Percentiles rank a stretch among this genome's conserved stretches.
These are phyloP conservation scores for Leptopilina boulardi DNA, from an alignment of 1,140 invertebrate species.

Conservation along the genomic window DNA sequence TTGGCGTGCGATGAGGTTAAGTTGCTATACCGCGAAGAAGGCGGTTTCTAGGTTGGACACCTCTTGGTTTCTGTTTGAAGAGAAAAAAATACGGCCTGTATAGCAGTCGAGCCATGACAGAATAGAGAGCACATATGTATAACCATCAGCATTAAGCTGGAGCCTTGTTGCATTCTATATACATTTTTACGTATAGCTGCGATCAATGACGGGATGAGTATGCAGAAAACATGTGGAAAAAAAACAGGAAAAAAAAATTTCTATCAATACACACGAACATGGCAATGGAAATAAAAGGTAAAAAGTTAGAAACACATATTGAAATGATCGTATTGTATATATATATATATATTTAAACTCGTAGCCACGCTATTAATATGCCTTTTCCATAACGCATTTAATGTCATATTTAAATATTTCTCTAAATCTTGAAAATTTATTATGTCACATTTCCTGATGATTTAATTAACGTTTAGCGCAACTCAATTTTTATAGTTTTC, in stretches of 20 bases:
- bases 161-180: conserved; percentile 2
- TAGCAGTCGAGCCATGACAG: conserved; percentile 70
- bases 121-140: conserved; percentile 62
- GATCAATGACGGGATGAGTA: conserved; percentile 1
- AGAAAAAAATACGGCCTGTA: conserved; percentile 63
- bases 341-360: not conserved
- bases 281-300: conserved; percentile 4
- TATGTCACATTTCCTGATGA: no score
- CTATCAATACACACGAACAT: conserved; percentile 11
- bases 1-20: conserved; percentile 50
- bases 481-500: no score
- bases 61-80: conserved; percentile 65
- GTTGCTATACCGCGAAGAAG: conserved; percentile 61
- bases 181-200: not conserved
- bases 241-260: not conserved
- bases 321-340: not conserved
- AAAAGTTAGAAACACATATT: conserved; percentile 18
- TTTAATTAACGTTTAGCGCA: no score
- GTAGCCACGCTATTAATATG: not conserved
- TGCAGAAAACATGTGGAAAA: conserved; percentile 18
- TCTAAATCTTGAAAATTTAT: no score
- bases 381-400: no score
- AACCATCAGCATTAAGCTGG: conserved; percentile 39
- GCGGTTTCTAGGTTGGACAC: conserved; percentile 73
- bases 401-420: no score